phyloP scores from a whole-genome alignment of 1,140 invertebrate genomes.

The Drosophila oshimai region DNA sequence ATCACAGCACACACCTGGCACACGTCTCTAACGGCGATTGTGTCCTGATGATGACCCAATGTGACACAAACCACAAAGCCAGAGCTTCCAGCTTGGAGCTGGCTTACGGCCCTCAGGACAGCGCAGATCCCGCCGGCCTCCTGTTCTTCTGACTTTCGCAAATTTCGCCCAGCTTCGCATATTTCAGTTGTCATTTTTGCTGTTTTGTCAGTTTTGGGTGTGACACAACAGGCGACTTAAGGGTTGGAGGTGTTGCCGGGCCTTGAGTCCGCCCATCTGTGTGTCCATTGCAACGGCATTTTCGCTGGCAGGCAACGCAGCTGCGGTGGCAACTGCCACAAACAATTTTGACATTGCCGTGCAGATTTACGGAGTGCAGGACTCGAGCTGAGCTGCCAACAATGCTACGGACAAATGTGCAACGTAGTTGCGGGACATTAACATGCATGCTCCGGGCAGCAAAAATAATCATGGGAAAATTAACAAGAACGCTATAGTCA shows the following conservation, averaged over 20 bases:
- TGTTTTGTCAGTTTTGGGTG: slow-evolving; percentile 67
- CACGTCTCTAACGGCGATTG: slow-evolving; percentile 4
- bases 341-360: slow-evolving; percentile 74
- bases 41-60: slow-evolving; percentile 25
- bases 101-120: slow-evolving; percentile 13
- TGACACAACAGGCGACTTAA: slow-evolving; percentile 23
- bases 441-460: slow-evolving; percentile 44
- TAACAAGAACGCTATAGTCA: no score
- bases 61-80: slow-evolving; percentile 58
- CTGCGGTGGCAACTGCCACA: slow-evolving; percentile 74
- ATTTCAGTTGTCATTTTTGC: slow-evolving; percentile 74
- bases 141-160: slow-evolving; percentile 4
- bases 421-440: slow-evolving; percentile 71
- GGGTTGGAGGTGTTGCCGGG: neutral
- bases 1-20: neutral
- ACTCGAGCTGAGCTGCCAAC: slow-evolving; percentile 1
- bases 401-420: slow-evolving; percentile 59
- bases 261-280: neutral
- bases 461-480: no score
- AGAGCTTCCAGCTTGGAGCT: slow-evolving; percentile 16
- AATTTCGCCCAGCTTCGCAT: slow-evolving; percentile 59
- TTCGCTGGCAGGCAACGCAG: slow-evolving; percentile 64
- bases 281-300: slow-evolving; percentile 43
- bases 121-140: slow-evolving; percentile 11
- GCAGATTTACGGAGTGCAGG: slow-evolving; percentile 24